A percentile compares a stretch with the other conserved stretches of the same genome.
phyloP scores from a whole-genome alignment of 2,888 invertebrate species.

The Trachelus troglodyta region DNA sequence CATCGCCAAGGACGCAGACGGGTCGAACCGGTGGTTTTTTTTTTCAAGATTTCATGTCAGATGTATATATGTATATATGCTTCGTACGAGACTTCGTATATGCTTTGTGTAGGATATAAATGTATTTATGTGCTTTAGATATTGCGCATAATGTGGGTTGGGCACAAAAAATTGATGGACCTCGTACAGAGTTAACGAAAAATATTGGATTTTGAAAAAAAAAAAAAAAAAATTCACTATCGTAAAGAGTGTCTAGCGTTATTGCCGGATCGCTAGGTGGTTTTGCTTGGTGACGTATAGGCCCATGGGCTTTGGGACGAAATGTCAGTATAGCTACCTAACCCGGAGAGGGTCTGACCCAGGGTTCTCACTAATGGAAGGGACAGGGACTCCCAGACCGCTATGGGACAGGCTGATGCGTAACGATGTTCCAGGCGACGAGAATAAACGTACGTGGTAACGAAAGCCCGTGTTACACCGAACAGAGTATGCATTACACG shows the following conservation, averaged over 20 bases:
- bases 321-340: conserved; percentile 5
- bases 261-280: background rate
- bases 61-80: background rate
- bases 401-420: background rate
- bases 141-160: no score
- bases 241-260: background rate
- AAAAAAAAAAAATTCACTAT: background rate
- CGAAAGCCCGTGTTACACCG: background rate
- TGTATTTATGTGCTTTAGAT: no score
- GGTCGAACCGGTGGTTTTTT: background rate
- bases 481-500: background rate
- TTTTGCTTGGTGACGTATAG: conserved; percentile 4
- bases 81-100: no score
- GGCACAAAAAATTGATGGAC: background rate
- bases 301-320: conserved; percentile 19
- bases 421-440: background rate
- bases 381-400: conserved; percentile 20
- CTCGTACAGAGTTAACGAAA: background rate
- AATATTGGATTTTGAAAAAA: background rate
- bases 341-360: conserved; percentile 26
- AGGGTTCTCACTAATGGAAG: conserved; percentile 49
- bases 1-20: background rate
- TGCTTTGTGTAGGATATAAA: no score
- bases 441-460: background rate
- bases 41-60: background rate